Evolutionary conservation across 2,888 invertebrate genomes (phyloP), one percentile per base, ranked within the genome.

Genomic region (Epistrophe grossulariae): DNA sequence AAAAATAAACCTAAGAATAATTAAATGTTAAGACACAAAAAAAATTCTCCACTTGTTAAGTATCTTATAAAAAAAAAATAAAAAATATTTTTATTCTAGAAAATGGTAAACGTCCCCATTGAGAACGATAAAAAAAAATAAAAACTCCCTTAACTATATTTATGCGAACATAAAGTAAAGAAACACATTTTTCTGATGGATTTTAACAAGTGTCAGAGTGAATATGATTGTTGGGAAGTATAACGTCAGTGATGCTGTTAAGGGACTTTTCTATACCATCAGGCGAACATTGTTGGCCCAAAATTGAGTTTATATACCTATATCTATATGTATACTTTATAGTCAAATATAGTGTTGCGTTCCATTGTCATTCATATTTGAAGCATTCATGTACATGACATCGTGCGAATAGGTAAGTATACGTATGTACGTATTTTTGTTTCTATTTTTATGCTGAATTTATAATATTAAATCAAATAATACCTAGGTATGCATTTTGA

Each of bases 151-250:
- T 45, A 45, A 43, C 50, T 19, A 24, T 24, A 24, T 24, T 24
- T 24, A 10, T 11, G n/a, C n/a, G 59, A 38, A 48, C 35, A 2
- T 15, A 17, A 31, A 28, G 35, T 38, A 59, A 28, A 31, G 31
- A 35, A 19, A 62, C 73, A 73, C 19, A 83, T 84, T 79, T 84
- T 84, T 72, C 60, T 84, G 77, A 77, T 81, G 59, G 81, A 62
- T 77, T 77, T 77, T 77, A 68, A 72, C 66, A 60, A 77, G 50
- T 81, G 81, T 45, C 74, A 62, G 57, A 59, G 50, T 17, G 45
- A 64, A 81, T 81, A 52, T 76, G 68, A 80, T 55, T 45, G 48
- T 45, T 57, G 31, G 19, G 13, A 28, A 50, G 50, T 9, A n/a
- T n/a, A 66, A 35, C 50, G 31, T 35, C 64, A 57, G 13, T 13